phyloP scores from a whole-genome alignment of 2,888 invertebrate genomes.

The Sepioteuthis lessoniana region DNA sequence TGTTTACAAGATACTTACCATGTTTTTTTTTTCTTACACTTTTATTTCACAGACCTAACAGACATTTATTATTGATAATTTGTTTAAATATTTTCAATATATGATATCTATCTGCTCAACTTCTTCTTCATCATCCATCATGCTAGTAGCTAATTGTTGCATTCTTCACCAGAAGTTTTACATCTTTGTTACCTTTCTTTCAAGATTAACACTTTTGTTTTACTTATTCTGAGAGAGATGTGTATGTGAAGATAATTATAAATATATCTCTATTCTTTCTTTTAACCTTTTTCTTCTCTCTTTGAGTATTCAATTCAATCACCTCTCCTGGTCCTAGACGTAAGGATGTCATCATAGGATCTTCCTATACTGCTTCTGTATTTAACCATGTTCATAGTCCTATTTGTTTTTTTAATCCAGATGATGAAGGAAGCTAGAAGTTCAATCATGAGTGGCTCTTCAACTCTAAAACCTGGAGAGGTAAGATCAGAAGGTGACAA shows the following conservation, averaged over 20 bases:
- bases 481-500: constrained; percentile 36
- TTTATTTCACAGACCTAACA: not conserved
- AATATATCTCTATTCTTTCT: not conserved
- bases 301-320: not conserved
- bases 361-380: constrained; percentile 35
- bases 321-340: constrained; percentile 45
- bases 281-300: not conserved
- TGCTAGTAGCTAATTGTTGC: not conserved
- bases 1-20: not conserved
- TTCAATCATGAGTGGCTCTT: constrained; percentile 47
- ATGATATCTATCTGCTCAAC: not conserved
- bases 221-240: constrained; percentile 37
- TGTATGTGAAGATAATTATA: not conserved
- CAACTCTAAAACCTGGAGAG: constrained; percentile 46
- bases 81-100: not conserved
- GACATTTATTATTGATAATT: not conserved
- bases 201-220: constrained; percentile 23
- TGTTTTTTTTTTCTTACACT: not conserved
- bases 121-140: not conserved
- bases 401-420: constrained; percentile 45
- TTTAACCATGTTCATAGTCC: constrained; percentile 44
- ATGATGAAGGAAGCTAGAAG: constrained; percentile 47
- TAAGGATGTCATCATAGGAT: constrained; percentile 39
- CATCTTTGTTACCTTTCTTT: not conserved
- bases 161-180: not conserved